These are phyloP conservation scores for Lycophotia porphyrea DNA, from an alignment of 2,888 invertebrate species.

Conservation along the genomic window DNA sequence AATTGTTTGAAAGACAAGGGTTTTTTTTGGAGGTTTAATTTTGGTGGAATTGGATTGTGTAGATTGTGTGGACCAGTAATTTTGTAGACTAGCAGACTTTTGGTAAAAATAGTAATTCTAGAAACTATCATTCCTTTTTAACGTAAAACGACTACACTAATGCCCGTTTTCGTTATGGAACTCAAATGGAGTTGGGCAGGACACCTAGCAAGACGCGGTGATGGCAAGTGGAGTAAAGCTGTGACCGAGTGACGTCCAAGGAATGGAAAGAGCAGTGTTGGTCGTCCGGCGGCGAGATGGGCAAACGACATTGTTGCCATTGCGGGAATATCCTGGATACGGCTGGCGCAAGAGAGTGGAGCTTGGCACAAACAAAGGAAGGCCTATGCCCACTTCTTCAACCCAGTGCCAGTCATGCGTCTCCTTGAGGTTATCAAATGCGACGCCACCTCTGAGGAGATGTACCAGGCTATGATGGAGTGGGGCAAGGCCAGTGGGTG, in stretches of 20 bases:
- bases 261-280: too few species aligned
- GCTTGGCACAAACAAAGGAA: too few species aligned
- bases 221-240: too few species aligned
- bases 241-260: too few species aligned
- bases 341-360: too few species aligned
- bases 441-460: constrained; percentile 94
- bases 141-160: too few species aligned
- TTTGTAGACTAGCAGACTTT: background rate
- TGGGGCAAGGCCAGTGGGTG: constrained; percentile 96
- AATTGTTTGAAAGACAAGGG: constrained; percentile 44
- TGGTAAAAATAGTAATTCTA: background rate
- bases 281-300: too few species aligned
- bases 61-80: background rate
- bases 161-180: too few species aligned
- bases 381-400: constrained; percentile 98
- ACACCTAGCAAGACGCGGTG: too few species aligned
- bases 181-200: too few species aligned
- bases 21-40: constrained; percentile 45
- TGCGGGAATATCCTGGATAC: too few species aligned
- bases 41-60: constrained; percentile 4
- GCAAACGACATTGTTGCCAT: too few species aligned
- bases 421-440: constrained; percentile 95
- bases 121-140: background rate
- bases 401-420: constrained; percentile 97
- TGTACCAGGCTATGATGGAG: constrained; percentile 93